These are phyloP conservation scores for Acanthococcus lagerstroemiae DNA, from an alignment of 2,888 invertebrate genomes.

Conservation along the genomic window DNA sequence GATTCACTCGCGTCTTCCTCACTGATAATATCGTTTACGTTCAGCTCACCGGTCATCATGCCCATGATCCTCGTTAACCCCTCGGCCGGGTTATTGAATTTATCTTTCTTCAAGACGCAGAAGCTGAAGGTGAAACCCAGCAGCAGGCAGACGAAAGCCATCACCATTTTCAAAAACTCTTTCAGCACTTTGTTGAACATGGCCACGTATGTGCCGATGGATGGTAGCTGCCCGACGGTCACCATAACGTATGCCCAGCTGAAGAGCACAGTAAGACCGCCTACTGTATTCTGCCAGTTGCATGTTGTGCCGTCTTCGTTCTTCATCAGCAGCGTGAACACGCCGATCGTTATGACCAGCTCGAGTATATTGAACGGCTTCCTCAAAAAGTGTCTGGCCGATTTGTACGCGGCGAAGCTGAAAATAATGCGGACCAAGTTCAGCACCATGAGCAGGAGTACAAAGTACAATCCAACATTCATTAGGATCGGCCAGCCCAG, in stretches of 20 bases:
- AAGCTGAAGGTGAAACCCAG: slow-evolving; percentile 81
- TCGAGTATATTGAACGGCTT: slow-evolving; percentile 77
- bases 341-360: slow-evolving; percentile 75
- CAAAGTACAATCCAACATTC: not conserved
- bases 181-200: slow-evolving; percentile 82
- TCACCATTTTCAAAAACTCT: slow-evolving; percentile 71
- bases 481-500: not conserved
- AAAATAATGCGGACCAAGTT: slow-evolving; percentile 51
- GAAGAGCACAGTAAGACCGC: slow-evolving; percentile 72
- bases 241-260: slow-evolving; percentile 83
- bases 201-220: slow-evolving; percentile 80
- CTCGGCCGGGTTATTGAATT: slow-evolving; percentile 73
- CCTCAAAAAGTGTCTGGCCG: slow-evolving; percentile 65
- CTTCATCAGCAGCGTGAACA: slow-evolving; percentile 70
- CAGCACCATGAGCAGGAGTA: slow-evolving; percentile 41
- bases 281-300: slow-evolving; percentile 81
- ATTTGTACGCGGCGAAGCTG: slow-evolving; percentile 69
- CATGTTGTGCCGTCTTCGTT: slow-evolving; percentile 44
- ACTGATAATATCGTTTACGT: slow-evolving; percentile 52
- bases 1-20: slow-evolving; percentile 45
- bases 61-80: slow-evolving; percentile 73
- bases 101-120: slow-evolving; percentile 75
- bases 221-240: slow-evolving; percentile 78
- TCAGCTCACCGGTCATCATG: slow-evolving; percentile 82
- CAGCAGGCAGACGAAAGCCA: slow-evolving; percentile 73